Evolutionary conservation across 2,113 vertebrate species (phyloP).

Genomic region (Hippopotamus amphibius): DNA sequence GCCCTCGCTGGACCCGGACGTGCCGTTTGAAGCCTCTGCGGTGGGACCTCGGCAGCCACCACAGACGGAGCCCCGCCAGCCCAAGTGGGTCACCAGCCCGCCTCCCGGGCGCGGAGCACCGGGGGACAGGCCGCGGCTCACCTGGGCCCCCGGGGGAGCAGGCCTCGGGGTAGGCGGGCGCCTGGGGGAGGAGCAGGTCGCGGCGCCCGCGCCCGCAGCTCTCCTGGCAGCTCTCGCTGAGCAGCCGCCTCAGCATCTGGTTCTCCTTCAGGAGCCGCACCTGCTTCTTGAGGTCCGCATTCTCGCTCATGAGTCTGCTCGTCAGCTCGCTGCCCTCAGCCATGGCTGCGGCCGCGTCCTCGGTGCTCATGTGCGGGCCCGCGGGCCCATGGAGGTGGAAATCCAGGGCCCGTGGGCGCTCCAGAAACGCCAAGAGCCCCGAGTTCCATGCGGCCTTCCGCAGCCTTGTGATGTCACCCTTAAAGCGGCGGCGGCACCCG

Average conservation of each 20-base stretch:
- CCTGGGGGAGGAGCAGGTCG: background rate
- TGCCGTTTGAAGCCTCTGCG: background rate
- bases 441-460: constrained; percentile 67
- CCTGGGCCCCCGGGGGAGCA: constrained; percentile 54
- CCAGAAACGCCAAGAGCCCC: background rate
- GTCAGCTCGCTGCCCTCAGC: constrained; percentile 67
- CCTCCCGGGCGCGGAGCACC: background rate
- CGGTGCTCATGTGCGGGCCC: background rate
- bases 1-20: background rate
- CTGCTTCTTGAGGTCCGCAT: constrained; percentile 81
- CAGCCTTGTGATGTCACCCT: constrained; percentile 81
- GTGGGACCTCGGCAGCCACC: accelerated
- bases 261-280: constrained; percentile 81
- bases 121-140: constrained; percentile 2
- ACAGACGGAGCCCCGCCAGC: too few species aligned
- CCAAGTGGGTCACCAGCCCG: accelerated
- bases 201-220: background rate
- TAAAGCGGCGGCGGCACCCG: constrained; percentile 27
- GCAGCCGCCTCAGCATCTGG: constrained; percentile 77
- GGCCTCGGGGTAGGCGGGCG: constrained; percentile 40
- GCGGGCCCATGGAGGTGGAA: constrained; percentile 61
- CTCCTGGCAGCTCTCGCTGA: constrained; percentile 76
- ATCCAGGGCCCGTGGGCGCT: background rate
- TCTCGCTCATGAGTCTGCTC: constrained; percentile 78
- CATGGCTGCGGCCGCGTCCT: background rate